Evolutionary conservation across 2,888 invertebrate genomes (phyloP).

Genomic region (Zhuqinia jingwanae): DNA sequence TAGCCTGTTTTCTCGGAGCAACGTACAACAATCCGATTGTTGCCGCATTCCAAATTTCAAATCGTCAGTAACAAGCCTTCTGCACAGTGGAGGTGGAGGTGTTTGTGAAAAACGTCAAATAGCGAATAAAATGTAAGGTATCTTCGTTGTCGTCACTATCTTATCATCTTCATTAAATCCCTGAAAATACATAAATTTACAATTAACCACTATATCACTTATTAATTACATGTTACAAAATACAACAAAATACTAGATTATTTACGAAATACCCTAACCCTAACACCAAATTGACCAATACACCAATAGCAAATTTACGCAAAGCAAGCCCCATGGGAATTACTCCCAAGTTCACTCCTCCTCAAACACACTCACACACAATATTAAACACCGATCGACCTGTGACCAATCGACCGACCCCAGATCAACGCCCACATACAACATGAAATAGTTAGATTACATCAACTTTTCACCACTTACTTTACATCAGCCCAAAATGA

Average conservation of each 20-base stretch:
- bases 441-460: too few relatives aligned
- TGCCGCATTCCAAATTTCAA: slow-evolving; percentile 18
- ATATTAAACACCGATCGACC: too few relatives aligned
- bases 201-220: not conserved
- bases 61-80: slow-evolving; percentile 2
- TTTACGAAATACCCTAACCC: not conserved
- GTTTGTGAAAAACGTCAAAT: not conserved
- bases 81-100: not conserved
- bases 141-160: not conserved
- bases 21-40: not conserved
- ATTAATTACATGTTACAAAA: not conserved
- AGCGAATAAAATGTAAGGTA: not conserved
- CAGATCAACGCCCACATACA: too few relatives aligned
- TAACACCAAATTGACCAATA: too few relatives aligned
- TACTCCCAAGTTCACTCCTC: too few relatives aligned
- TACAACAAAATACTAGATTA: not conserved
- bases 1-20: not conserved
- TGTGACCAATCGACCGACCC: too few relatives aligned
- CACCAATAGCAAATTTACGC: too few relatives aligned
- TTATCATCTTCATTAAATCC: not conserved
- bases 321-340: too few relatives aligned
- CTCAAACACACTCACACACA: too few relatives aligned
- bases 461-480: too few relatives aligned
- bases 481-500: too few relatives aligned
- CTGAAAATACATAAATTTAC: not conserved